These are phyloP conservation scores for Gallinago undulata DNA, from an alignment of 2,113 vertebrate genomes.

Conservation along the genomic window DNA sequence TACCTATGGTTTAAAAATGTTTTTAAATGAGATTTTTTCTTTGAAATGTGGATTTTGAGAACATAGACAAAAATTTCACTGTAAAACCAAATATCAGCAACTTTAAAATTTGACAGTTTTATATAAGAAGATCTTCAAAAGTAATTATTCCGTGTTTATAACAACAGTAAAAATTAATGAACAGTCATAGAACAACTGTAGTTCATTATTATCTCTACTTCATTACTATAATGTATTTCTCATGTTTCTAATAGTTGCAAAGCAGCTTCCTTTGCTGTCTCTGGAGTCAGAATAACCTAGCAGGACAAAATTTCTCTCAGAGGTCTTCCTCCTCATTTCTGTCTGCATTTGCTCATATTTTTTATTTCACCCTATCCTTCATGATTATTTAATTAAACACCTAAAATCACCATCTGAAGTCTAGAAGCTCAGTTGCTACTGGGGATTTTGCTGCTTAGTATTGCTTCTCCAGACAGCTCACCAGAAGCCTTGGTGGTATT, in stretches of 20 bases:
- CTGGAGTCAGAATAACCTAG: neutral
- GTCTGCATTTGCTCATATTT: neutral
- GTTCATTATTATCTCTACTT: neutral
- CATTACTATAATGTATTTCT: neutral
- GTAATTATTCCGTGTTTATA: neutral
- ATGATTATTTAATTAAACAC: slow-evolving; percentile 17
- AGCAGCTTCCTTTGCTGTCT: neutral
- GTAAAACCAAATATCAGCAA: neutral
- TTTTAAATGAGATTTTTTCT: neutral
- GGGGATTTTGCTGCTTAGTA: neutral
- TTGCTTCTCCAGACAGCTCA: neutral
- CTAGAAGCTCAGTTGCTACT: neutral
- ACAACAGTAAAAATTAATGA: neutral
- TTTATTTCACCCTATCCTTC: neutral
- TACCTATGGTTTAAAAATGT: neutral
- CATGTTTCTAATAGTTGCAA: neutral
- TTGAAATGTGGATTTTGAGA: neutral
- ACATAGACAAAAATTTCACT: neutral
- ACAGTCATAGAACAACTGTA: neutral
- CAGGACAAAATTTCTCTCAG: neutral
- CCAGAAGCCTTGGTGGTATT: neutral
- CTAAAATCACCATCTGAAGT: neutral
- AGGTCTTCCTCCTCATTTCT: neutral
- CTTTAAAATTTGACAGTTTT: neutral
- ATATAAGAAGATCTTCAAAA: neutral